phyloP scores from a whole-genome alignment of 2,113 vertebrate genomes.

The Hippocampus mohnikei region DNA sequence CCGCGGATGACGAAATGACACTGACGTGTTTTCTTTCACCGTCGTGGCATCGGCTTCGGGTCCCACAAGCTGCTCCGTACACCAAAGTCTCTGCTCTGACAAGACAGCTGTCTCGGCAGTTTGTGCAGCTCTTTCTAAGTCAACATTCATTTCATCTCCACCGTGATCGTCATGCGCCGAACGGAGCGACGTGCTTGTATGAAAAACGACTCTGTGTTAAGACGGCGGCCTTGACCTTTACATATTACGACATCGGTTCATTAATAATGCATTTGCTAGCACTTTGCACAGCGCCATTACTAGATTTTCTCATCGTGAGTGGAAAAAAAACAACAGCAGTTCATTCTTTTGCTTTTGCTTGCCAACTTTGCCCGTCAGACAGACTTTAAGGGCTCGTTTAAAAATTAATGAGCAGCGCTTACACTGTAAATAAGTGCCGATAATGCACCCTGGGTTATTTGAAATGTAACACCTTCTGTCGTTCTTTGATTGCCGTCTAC shows the following conservation, averaged over 20 bases:
- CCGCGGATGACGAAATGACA: conserved; percentile 33
- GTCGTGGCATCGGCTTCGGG: conserved; percentile 17
- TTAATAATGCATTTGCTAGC: conserved; percentile 73
- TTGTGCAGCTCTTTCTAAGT: not conserved
- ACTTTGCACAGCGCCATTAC: conserved; percentile 66
- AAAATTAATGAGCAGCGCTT: conserved; percentile 72
- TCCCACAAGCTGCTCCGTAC: conserved; percentile 30
- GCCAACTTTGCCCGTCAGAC: conserved; percentile 68
- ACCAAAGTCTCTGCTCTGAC: conserved; percentile 29
- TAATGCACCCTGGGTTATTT: conserved; percentile 71
- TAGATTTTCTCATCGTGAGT: conserved; percentile 63
- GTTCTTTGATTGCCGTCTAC: conserved; percentile 68
- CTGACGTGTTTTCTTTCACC: conserved; percentile 20
- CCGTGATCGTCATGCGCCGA: not conserved
- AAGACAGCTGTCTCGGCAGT: not conserved
- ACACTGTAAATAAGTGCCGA: conserved; percentile 76
- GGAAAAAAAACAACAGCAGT: conserved; percentile 47
- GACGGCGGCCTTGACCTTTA: conserved; percentile 65
- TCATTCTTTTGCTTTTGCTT: conserved; percentile 55
- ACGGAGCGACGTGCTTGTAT: conserved; percentile 10
- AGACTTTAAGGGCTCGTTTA: conserved; percentile 71
- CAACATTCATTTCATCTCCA: not conserved
- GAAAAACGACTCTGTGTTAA: conserved; percentile 40
- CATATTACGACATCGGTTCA: conserved; percentile 64
- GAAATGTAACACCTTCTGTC: conserved; percentile 74